Conservation (phyloP, 2,797 vertebrate genomes). For the Anableps anableps region DNA sequence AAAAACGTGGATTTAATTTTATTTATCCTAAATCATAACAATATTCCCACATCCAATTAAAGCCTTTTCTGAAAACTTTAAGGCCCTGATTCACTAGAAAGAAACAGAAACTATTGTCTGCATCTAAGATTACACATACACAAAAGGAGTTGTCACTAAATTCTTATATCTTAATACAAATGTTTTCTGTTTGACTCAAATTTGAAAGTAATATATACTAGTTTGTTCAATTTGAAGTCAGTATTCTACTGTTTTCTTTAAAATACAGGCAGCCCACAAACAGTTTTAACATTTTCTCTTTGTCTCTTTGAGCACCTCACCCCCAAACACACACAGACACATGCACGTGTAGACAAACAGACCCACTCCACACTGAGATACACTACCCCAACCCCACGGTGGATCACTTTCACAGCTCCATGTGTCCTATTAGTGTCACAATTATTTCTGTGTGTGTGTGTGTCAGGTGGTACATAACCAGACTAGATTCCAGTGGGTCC, state of each 20-base stretch:
- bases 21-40: not conserved
- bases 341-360: not conserved
- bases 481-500: not conserved
- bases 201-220: not conserved
- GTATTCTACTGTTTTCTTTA: not conserved
- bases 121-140: not conserved
- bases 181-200: not conserved
- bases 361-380: not conserved
- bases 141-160: not conserved
- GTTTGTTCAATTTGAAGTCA: not conserved
- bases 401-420: not conserved
- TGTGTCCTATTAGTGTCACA: constrained; percentile 4
- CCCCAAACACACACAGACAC: not conserved
- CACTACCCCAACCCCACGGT: not conserved
- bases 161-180: not conserved
- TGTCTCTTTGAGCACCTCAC: not conserved
- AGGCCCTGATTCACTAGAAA: not conserved
- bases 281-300: not conserved
- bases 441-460: not conserved
- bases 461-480: not conserved
- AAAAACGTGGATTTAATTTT: not conserved
- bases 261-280: not conserved
- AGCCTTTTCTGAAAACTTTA: not conserved
- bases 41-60: not conserved
- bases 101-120: not conserved